Base-by-base conservation (phyloP, 1,140 invertebrate genomes). In the Apis laboriosa region DNA sequence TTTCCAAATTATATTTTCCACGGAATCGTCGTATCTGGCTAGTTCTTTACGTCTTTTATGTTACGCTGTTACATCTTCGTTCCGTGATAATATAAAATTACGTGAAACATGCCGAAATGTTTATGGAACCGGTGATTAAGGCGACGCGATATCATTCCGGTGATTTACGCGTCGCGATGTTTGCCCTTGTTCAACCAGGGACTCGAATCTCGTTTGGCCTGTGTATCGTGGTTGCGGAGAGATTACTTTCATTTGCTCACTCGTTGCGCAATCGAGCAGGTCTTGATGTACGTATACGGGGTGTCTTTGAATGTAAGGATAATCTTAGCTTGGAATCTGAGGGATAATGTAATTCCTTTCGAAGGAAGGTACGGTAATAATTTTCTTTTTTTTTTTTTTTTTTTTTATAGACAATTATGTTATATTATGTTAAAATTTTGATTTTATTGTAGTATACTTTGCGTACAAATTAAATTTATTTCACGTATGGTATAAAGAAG, bases 61-160 rank as follows among this genome's bases (percentile, higher is more conserved):
- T n/a, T n/a, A n/a, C n/a, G 61, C 78, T n/a, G 60, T 55, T 80
- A 34, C 68, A 21, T 80, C 49, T 15, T 63, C 56, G n/a, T 21
- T 19, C 49, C 2, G n/a, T 9, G 51, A 1, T 56, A 74, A 28
- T 49, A 51, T 49, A 53, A 66, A 74, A 66, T 74, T 61, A 63
- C 58, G 49, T 34, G 78, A 13, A 64, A 66, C 70, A 80, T 60
- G 70, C 17, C 21, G 60, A 64, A 80, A 80, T 43, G 60, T 80
- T 80, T 80, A 58, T 66, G 61, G 71, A 56, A 3, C 43, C 51
- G 71, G 60, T 71, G 78, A 80, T 80, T 80, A 80, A 74, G 61
- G 34, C 34, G 71, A 21, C n/a, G 61, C 53, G 78, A 74, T 80
- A 80, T 80, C 70, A 80, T 74, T 80, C 34, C 78, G 34, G 21